These are phyloP conservation scores for Hydrozoanthus tunicans DNA, from an alignment of 64 coral and sea anemone genomes.

Conservation along the genomic window DNA sequence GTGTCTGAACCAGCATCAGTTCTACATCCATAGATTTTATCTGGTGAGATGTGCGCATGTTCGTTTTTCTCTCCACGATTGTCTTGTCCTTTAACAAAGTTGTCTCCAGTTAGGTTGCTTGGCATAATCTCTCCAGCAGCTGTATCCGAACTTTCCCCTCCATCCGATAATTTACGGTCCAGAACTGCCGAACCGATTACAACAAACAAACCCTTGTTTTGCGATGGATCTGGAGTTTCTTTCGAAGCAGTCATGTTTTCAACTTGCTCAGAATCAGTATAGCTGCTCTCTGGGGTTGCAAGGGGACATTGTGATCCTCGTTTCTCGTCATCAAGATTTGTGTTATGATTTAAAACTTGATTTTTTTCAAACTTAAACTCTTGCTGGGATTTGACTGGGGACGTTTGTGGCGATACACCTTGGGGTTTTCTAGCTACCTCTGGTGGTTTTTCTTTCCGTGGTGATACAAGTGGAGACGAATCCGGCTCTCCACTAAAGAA, in stretches of 20 bases:
- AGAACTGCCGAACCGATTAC: slow-evolving; percentile 29
- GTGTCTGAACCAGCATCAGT: slow-evolving; percentile 16
- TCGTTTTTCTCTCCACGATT: background rate
- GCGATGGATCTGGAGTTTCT: background rate
- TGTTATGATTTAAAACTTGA: background rate
- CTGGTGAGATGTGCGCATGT: background rate
- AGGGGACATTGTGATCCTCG: slow-evolving; percentile 34
- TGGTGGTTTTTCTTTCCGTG: slow-evolving; percentile 16
- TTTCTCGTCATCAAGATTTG: background rate
- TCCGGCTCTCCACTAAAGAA: slow-evolving; percentile 21
- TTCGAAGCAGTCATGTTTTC: background rate
- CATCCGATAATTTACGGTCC: slow-evolving; percentile 45
- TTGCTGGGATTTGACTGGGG: slow-evolving; percentile 11
- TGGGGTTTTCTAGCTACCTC: slow-evolving; percentile 1
- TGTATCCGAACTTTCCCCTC: background rate
- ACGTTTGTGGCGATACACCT: background rate
- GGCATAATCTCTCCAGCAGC: background rate
- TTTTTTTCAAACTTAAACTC: slow-evolving; percentile 10
- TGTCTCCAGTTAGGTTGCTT: background rate
- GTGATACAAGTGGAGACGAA: slow-evolving; percentile 14
- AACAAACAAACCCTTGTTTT: slow-evolving; percentile 33
- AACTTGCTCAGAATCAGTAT: slow-evolving; percentile 41
- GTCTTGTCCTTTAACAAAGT: background rate
- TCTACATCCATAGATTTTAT: background rate
- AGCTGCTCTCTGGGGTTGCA: slow-evolving; percentile 54